A percentile compares a stretch with the other conserved stretches of the same genome.
phyloP scores from a whole-genome alignment of 2,888 invertebrate genomes.

The Oscheius myriophilus region DNA sequence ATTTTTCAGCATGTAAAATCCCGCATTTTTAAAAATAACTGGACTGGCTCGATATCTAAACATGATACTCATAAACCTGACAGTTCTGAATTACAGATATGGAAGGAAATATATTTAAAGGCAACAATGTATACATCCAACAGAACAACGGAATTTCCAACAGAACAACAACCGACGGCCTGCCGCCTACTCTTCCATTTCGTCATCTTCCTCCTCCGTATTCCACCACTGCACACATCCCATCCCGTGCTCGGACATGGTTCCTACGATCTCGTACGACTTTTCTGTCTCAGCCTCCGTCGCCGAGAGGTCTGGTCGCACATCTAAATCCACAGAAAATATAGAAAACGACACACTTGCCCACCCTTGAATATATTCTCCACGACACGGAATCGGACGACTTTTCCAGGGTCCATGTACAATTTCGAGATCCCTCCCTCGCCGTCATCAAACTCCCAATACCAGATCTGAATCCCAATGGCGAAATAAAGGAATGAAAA shows the following conservation, averaged over 20 bases:
- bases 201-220: slow-evolving; percentile 52
- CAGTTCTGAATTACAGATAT: no score
- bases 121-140: no score
- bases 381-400: slow-evolving; percentile 51
- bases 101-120: no score
- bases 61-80: no score
- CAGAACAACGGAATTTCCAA: slow-evolving; percentile 4
- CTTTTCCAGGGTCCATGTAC: slow-evolving; percentile 61
- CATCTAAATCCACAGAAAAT: slow-evolving; percentile 6
- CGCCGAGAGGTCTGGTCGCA: slow-evolving; percentile 18
- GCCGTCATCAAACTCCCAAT: slow-evolving; percentile 59
- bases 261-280: slow-evolving; percentile 53
- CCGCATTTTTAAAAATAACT: no score
- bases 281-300: slow-evolving; percentile 24
- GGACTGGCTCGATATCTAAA: no score
- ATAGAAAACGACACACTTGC: slow-evolving; percentile 3
- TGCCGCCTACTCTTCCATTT: slow-evolving; percentile 32
- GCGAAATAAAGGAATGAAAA: not conserved
- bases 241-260: slow-evolving; percentile 64
- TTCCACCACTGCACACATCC: slow-evolving; percentile 66
- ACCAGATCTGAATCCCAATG: slow-evolving; percentile 48
- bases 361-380: slow-evolving; percentile 58
- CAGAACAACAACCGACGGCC: not conserved
- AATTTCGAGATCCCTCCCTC: slow-evolving; percentile 46
- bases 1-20: no score